A percentile compares a stretch with the other conserved stretches of the same genome.
phyloP scores from a whole-genome alignment of 2,113 vertebrate species.

The Sturnira hondurensis region DNA sequence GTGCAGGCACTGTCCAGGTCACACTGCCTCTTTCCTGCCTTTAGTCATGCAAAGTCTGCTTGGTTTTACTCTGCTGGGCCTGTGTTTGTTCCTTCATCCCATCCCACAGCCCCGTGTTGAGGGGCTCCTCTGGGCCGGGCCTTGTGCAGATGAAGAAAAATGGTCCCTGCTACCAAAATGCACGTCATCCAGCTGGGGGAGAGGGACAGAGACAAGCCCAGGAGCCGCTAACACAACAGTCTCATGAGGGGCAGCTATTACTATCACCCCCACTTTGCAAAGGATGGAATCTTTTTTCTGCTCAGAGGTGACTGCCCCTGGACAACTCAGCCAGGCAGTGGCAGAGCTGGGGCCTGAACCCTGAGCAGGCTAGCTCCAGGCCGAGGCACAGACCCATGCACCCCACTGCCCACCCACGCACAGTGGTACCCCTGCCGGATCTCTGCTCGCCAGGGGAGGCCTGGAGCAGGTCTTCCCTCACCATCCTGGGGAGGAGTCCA shows the following conservation, averaged over 20 bases:
- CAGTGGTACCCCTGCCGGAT: neutral
- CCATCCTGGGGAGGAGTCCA: too few species aligned
- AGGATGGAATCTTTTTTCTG: neutral
- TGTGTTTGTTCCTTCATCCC: neutral
- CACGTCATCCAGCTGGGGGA: neutral
- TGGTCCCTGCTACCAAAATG: neutral
- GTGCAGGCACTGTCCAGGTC: neutral
- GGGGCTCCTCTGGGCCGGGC: neutral
- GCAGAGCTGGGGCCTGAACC: neutral
- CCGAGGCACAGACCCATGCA: neutral
- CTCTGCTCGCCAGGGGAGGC: neutral
- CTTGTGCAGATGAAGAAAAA: neutral
- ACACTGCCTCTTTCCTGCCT: neutral
- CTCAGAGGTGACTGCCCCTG: neutral
- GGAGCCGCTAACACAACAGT: neutral
- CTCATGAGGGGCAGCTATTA: neutral
- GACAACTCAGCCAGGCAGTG: neutral
- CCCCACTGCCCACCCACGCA: too few species aligned
- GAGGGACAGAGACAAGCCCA: neutral
- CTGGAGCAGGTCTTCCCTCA: neutral
- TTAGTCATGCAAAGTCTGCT: too few species aligned
- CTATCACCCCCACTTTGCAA: neutral
- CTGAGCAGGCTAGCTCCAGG: neutral
- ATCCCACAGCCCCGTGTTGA: neutral
- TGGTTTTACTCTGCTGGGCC: neutral